Base-by-base conservation (phyloP, 2,888 invertebrate species). In the Standfussiana lucernea region DNA sequence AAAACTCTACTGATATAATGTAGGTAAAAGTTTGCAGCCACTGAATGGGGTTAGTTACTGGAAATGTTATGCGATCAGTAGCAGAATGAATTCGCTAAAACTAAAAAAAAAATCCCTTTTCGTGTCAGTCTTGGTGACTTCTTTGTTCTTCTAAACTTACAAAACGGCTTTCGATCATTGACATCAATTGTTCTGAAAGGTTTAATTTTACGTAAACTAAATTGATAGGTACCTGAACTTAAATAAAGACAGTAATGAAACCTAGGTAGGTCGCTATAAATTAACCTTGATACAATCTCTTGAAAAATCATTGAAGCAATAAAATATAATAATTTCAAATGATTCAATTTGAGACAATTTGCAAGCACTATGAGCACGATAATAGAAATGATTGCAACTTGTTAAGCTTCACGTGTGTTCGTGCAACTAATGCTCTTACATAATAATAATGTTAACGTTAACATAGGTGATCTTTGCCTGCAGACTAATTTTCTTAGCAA, bases 321-420 rank as follows among this genome's bases (percentile, higher is more conserved):
- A 79, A 53, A n/a, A 28, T 45, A 35, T 45, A 50, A 79, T 72
- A 80, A 21, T 61, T 59, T 65, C 32, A 67, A 84, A 70, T 80
- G 53, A 81, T 80, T 75, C 73, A 80, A 88, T 84, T 88, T 78
- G 47, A 75, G 40, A 69, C 81, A 72, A 83, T 83, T 86, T 80
- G 64, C 37, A 50, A 80, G 65, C 77, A 70, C 77, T 77, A 74
- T 76, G 50, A 40, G 73, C 53, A 69, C 62, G 69, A 84, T 72
- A 80, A 79, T 84, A 75, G 67, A 66, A 86, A 72, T 86, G 40
- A 67, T 77, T 37, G 77, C 77, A 77, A 78, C 73, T 80, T 77
- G 50, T 71, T 45, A 15, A 42, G n/a, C 28, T 72, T 42, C 50
- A 40, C n/a, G 59, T 64, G 72, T 68, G 67, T 80, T 79, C 79